Base-by-base conservation (phyloP, 2,888 invertebrate genomes). In the Eucriotettix oculatus region DNA sequence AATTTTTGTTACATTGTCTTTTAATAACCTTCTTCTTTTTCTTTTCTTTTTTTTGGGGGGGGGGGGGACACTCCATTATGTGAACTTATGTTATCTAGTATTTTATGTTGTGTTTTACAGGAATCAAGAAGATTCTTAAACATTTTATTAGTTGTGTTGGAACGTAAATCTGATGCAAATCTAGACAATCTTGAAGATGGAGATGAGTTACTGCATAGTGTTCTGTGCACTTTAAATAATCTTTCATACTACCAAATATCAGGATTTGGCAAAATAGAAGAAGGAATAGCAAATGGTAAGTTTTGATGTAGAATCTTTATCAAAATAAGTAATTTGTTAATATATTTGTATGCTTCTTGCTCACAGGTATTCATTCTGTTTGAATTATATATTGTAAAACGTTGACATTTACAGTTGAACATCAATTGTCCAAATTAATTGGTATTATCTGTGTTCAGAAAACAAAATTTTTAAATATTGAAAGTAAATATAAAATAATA, bases 151-250 rank as follows among this genome's bases (percentile, higher is more conserved):
- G 72, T 61, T 64, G 74, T 63, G 62, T 73, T 64, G 64, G 67
- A 65, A 68, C 73, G 67, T 42, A 70, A 69, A 66, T 68, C 62
- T 75, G 76, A 64, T 62, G 67, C 66, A 58, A 80, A 80, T 65
- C 79, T 81, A 65, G 85, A 86, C 67, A 29, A 40, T 40, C 2
- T 29, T 29, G 29, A 7, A 29, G 29, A 29, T 29, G 29, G 29
- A 29, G 85, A 86, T 67, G 90, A 91, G 71, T 72, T 92, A 54
- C 80, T 88, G 3, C 78, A 87, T 62, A 89, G 90, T 9, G 82
- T 86, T 14, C 74, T 91, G 55, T 88, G 89, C 10, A 87, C 91
- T 0, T 76, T 92, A 63, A 92, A 91, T 73, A 92, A 92, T 73
- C 76, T 92, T 59, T 89, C 90, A 2, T 92, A 84, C 73, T 88